Base-by-base conservation (phyloP, 2,888 invertebrate genomes). In the Spodoptera exigua region DNA sequence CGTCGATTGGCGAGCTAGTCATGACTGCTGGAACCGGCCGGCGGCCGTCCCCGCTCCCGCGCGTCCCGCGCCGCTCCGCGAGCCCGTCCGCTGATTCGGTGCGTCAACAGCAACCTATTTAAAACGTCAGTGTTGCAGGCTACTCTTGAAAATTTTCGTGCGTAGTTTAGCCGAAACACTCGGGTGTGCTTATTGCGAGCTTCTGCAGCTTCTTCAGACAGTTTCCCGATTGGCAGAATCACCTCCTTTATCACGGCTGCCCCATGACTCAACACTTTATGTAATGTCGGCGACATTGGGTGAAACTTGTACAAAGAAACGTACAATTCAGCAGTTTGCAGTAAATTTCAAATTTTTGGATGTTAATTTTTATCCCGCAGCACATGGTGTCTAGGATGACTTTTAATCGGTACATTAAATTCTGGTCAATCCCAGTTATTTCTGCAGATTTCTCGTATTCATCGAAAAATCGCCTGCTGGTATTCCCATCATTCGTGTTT, bases 401-500 rank as follows among this genome's bases (percentile, higher is more conserved):
- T 62, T 63, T 56, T 43, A 71, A 48, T 53, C 58, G 13, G 36
- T 47, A 56, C 40, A 68, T 57, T 47, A 76, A 56, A 56, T 58
- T 46, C 34, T 43, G 16, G 61, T 72, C 65, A 21, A 82, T 40
- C 2, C 79, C 81, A 46, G 83, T 85, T 32, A 85, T 82, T 34
- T 79, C 65, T 44, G 53, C 53, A 36, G 75, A 40, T 62, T 13
- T 45, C 39, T 70, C 64, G 39, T 47, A 46, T n/a, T 77, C 55
- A 10, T 44, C 44, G 36, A 82, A 79, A 69, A 78, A 79, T 40
- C 77, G 55, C 40, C 75, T 53, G 7, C 71, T 61, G 12, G 79
- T 83, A 53, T 82, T 84, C 0, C 80, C 80, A 57, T 79, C 78
- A 74, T 81, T 83, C 0, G 74, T 74, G 48, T 77, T 80, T 7